Evolutionary conservation across 2,113 vertebrate genomes (phyloP).

Genomic region (Hypanus sabinus): DNA sequence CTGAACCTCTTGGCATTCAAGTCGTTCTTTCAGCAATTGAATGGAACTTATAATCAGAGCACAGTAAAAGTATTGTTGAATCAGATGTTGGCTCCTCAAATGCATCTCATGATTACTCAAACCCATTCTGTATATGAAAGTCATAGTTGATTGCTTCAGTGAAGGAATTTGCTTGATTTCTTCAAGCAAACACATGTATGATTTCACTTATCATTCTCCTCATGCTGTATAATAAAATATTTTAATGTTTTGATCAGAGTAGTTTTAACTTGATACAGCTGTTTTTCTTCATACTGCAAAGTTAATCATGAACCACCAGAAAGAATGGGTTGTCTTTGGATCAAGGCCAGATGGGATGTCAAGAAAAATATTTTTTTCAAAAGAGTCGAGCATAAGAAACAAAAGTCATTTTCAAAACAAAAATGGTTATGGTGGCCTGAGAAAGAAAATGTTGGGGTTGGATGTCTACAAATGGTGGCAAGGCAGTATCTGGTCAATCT

Average conservation of each 20-base stretch:
- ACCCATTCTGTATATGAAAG: conserved; percentile 10
- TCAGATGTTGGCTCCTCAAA: conserved; percentile 29
- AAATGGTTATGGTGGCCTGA: too few relatives aligned
- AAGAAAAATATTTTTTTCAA: neutral
- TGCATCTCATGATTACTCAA: conserved; percentile 26
- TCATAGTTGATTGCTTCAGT: conserved; percentile 19
- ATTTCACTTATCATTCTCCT: conserved; percentile 10
- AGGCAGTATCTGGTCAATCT: neutral
- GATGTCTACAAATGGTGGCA: neutral
- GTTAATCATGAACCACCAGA: conserved; percentile 24
- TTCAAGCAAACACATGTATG: conserved; percentile 20
- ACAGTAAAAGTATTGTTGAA: neutral
- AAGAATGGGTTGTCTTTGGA: conserved; percentile 32
- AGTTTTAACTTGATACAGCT: conserved; percentile 33
- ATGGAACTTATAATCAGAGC: conserved; percentile 23
- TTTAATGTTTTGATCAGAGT: conserved; percentile 31
- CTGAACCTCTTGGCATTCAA: conserved; percentile 25
- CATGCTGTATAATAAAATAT: neutral
- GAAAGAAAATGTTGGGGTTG: neutral
- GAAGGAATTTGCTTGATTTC: conserved; percentile 5
- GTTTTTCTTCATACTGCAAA: neutral
- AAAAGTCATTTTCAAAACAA: neutral
- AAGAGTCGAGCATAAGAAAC: neutral
- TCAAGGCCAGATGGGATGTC: neutral
- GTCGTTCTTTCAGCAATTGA: neutral